phyloP scores from a whole-genome alignment of 2,113 vertebrate species.

The Bucco capensis region DNA sequence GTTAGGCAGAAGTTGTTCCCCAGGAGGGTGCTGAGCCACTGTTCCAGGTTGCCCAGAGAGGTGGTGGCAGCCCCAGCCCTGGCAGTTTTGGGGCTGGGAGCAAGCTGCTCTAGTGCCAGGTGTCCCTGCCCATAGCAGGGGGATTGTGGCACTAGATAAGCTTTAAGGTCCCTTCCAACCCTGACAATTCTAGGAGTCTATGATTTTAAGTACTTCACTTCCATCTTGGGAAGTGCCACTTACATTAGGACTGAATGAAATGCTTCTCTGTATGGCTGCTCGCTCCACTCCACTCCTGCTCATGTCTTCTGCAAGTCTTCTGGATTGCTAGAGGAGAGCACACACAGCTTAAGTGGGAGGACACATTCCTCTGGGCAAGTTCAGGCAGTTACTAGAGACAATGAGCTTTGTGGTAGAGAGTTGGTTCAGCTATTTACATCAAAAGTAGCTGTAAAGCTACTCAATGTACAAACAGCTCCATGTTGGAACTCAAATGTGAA shows the following conservation, averaged over 20 bases:
- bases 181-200: too few species aligned
- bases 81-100: too few species aligned
- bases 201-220: too few species aligned
- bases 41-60: too few species aligned
- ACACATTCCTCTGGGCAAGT: fast-evolving
- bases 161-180: too few species aligned
- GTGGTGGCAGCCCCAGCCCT: too few species aligned
- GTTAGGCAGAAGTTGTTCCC: too few species aligned
- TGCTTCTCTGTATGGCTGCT: conserved; percentile 42
- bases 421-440: not conserved
- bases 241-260: conserved; percentile 65
- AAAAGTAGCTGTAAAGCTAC: not conserved
- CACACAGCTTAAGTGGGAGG: not conserved
- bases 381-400: not conserved
- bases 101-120: too few species aligned
- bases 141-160: too few species aligned
- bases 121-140: too few species aligned
- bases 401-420: not conserved
- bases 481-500: not conserved
- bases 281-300: conserved; percentile 37
- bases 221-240: not conserved
- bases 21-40: too few species aligned
- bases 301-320: conserved; percentile 30
- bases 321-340: conserved; percentile 48
- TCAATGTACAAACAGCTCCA: not conserved